phyloP scores from a whole-genome alignment of 2,888 invertebrate species.

The Ecliptopera silaceata region DNA sequence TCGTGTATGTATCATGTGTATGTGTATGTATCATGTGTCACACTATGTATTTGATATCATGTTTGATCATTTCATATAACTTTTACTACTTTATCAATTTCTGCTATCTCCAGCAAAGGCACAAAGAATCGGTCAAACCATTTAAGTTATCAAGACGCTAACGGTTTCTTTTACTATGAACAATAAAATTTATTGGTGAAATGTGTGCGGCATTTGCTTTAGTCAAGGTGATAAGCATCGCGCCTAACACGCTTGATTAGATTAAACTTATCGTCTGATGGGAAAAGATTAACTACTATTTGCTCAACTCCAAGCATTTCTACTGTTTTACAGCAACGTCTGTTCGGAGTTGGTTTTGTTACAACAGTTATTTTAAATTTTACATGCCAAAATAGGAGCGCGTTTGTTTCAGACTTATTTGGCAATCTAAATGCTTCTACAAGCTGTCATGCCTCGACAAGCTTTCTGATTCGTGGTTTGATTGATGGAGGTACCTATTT shows the following conservation, averaged over 20 bases:
- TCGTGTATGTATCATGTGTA: no score
- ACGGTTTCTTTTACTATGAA: slow-evolving; percentile 53
- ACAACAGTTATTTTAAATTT: slow-evolving; percentile 8
- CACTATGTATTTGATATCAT: no score
- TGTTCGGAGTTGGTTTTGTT: slow-evolving; percentile 12
- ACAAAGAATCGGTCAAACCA: slow-evolving; percentile 25
- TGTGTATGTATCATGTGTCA: no score
- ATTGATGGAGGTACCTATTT: slow-evolving; percentile 4
- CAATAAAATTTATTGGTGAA: slow-evolving; percentile 62
- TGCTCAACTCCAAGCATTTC: slow-evolving; percentile 59
- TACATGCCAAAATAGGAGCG: background rate
- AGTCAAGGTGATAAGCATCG: slow-evolving; percentile 67
- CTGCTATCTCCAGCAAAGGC: slow-evolving; percentile 20
- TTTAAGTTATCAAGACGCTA: slow-evolving; percentile 33
- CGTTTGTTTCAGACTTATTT: slow-evolving; percentile 6
- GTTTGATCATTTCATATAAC: no score
- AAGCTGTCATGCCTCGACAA: background rate
- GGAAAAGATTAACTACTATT: slow-evolving; percentile 77
- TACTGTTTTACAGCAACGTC: slow-evolving; percentile 55
- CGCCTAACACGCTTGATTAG: slow-evolving; percentile 59
- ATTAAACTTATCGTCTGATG: slow-evolving; percentile 69
- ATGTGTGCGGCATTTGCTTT: slow-evolving; percentile 59
- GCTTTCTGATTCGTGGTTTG: slow-evolving; percentile 2
- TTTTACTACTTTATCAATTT: background rate
- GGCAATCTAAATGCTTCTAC: slow-evolving; percentile 7